These are phyloP conservation scores for Otolemur crassicaudatus DNA, from an alignment of 2,797 vertebrate species.

Conservation along the genomic window DNA sequence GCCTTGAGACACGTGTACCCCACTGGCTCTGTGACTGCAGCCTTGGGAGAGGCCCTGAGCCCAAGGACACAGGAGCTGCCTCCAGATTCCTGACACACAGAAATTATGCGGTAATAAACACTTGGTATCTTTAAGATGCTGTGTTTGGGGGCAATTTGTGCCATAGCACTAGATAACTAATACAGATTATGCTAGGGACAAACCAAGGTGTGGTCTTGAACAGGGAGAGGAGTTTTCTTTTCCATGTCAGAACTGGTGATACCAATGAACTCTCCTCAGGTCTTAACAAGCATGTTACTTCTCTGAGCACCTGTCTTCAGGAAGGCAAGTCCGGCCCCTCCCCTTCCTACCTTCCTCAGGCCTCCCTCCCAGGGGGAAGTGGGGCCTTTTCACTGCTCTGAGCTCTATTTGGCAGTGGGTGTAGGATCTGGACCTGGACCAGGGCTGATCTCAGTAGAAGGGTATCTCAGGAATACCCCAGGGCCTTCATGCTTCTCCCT, in stretches of 20 bases:
- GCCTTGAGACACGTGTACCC: not conserved
- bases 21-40: accelerated
- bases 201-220: not conserved
- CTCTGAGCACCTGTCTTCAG: not conserved
- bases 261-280: not conserved
- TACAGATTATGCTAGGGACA: not conserved
- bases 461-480: too few relatives aligned
- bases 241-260: not conserved
- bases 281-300: not conserved
- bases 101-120: not conserved
- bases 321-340: not conserved
- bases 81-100: not conserved
- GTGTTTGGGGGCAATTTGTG: not conserved
- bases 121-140: not conserved
- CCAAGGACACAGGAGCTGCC: not conserved
- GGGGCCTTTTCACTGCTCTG: not conserved
- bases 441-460: not conserved
- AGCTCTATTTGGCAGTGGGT: not conserved
- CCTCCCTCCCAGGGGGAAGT: not conserved
- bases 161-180: not conserved
- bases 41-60: not conserved
- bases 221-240: not conserved
- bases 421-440: not conserved
- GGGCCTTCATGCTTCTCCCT: not conserved
- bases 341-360: not conserved